Evolutionary conservation across 2,113 vertebrate genomes (phyloP).

Genomic region (Colaptes auratus): DNA sequence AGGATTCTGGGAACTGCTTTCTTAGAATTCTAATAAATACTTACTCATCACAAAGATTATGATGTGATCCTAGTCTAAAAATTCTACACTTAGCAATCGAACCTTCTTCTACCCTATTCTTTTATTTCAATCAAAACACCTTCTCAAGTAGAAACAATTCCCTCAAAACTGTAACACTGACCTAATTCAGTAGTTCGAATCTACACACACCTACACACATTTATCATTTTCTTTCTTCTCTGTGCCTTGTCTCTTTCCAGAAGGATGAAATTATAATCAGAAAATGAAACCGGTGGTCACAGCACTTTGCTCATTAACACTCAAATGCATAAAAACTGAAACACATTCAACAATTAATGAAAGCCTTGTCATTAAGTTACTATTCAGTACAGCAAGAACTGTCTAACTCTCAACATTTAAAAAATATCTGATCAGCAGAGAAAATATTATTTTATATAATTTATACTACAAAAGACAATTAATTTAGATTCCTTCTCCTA

Average conservation of each 20-base stretch:
- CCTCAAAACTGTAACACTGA: constrained; percentile 54
- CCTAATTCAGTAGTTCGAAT: constrained; percentile 42
- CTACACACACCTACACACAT: not conserved
- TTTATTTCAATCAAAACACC: not conserved
- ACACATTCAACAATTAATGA: not conserved
- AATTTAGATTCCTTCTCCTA: not conserved
- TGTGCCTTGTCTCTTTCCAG: not conserved
- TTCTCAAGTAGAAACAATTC: constrained; percentile 24
- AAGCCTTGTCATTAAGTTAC: not conserved
- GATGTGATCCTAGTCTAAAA: not conserved
- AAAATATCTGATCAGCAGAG: not conserved
- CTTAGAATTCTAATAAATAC: not conserved
- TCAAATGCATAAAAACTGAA: not conserved
- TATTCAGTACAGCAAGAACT: not conserved
- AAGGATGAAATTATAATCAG: not conserved
- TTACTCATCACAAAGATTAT: not conserved
- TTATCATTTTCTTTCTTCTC: constrained; percentile 4
- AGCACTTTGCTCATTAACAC: not conserved
- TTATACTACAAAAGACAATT: not conserved
- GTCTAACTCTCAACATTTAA: not conserved
- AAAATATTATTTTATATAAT: not conserved
- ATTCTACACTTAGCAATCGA: not conserved
- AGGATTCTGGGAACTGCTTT: not conserved
- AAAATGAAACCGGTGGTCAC: not conserved
- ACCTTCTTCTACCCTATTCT: not conserved